These are phyloP conservation scores for Parnassius mnemosyne DNA, from an alignment of 2,888 invertebrate genomes.

Conservation along the genomic window DNA sequence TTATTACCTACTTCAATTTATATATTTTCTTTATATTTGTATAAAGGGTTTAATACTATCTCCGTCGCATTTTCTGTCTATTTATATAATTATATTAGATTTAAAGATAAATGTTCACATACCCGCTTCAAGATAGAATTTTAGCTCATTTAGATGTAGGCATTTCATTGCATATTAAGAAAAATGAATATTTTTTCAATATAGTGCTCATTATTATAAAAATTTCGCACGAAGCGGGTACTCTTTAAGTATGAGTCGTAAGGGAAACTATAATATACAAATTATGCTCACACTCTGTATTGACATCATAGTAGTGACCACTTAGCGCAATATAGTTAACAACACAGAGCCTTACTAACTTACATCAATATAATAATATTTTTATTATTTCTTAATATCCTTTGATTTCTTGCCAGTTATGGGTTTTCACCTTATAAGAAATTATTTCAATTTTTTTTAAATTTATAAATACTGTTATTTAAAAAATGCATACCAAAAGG, in stretches of 20 bases:
- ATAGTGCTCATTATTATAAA: slow-evolving; percentile 62
- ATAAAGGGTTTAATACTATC: slow-evolving; percentile 31
- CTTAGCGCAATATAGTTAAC: not conserved
- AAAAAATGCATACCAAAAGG: too few relatives aligned
- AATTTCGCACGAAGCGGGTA: not conserved
- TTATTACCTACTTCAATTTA: slow-evolving; percentile 19
- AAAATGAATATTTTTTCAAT: slow-evolving; percentile 62
- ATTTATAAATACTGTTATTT: too few relatives aligned
- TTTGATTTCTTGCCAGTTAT: slow-evolving; percentile 1
- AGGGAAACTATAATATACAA: too few relatives aligned
- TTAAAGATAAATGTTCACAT: slow-evolving; percentile 19
- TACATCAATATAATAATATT: too few relatives aligned
- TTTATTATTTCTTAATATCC: not conserved
- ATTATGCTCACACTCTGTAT: too few relatives aligned
- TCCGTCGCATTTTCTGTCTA: slow-evolving; percentile 37
- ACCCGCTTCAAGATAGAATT: slow-evolving; percentile 43
- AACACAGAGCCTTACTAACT: not conserved
- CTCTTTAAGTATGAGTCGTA: too few relatives aligned
- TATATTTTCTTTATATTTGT: slow-evolving; percentile 31
- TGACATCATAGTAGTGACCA: not conserved
- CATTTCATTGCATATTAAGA: slow-evolving; percentile 69
- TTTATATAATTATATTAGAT: slow-evolving; percentile 22
- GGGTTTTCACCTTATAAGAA: too few relatives aligned
- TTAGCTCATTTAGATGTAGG: slow-evolving; percentile 64
- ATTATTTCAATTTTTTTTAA: too few relatives aligned